Conservation (phyloP, 2,888 invertebrate species). For the Bellardia pandia region DNA sequence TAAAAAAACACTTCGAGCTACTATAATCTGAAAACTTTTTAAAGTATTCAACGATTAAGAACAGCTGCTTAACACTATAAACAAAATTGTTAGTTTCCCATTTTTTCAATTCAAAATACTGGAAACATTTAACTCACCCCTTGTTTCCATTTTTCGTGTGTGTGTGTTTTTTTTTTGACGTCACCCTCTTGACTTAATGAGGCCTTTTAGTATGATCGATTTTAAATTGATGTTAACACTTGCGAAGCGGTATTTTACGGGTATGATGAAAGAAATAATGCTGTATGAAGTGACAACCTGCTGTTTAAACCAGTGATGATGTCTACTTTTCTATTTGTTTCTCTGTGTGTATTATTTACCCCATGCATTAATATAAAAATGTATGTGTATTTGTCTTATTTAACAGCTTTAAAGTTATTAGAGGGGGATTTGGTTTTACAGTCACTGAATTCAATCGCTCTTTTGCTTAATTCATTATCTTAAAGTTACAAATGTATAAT, state of each 20-base stretch:
- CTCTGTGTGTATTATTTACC: not conserved
- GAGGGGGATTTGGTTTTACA: constrained; percentile 46
- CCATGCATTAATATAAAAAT: not conserved
- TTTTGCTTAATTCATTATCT: not conserved
- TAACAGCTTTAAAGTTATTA: constrained; percentile 43
- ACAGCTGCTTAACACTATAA: constrained; percentile 22
- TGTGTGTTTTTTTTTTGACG: constrained; percentile 37
- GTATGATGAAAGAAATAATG: constrained; percentile 28
- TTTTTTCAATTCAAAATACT: constrained; percentile 13
- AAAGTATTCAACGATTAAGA: constrained; percentile 22
- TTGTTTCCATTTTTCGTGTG: not conserved
- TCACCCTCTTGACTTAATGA: constrained; percentile 82
- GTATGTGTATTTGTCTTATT: constrained; percentile 29
- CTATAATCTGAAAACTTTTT: too few relatives aligned
- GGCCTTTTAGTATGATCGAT: constrained; percentile 80
- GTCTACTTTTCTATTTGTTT: constrained; percentile 28
- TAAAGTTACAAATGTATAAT: not conserved
- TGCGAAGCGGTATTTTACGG: constrained; percentile 58
- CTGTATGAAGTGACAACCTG: constrained; percentile 65
- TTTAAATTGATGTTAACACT: constrained; percentile 82
- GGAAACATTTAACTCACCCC: not conserved
- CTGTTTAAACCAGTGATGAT: constrained; percentile 54
- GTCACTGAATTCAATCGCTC: constrained; percentile 36
- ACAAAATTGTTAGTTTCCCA: constrained; percentile 43
- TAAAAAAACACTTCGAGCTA: not conserved